These are phyloP conservation scores for Tineola bisselliella DNA, from an alignment of 2,888 invertebrate species.

Conservation along the genomic window DNA sequence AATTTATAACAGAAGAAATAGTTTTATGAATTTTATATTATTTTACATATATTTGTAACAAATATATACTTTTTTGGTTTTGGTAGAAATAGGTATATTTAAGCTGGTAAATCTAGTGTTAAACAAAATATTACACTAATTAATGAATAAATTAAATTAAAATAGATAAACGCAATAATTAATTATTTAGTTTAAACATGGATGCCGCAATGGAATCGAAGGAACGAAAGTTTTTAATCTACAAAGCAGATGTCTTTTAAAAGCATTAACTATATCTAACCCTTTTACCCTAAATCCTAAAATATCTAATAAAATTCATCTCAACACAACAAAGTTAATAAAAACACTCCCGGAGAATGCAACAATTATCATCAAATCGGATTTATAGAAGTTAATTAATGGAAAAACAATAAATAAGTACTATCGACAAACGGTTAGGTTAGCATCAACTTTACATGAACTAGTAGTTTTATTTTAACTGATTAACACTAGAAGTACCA, in stretches of 20 bases:
- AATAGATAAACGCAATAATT: too few species aligned
- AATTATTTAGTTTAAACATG: neutral
- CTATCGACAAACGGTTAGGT: too few species aligned
- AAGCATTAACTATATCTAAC: slow-evolving; percentile 11
- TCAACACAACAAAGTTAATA: slow-evolving; percentile 8
- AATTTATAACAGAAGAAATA: too few species aligned
- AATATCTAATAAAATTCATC: slow-evolving; percentile 8
- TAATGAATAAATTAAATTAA: too few species aligned
- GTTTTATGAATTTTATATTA: too few species aligned
- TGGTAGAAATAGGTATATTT: too few species aligned
- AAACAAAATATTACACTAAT: neutral
- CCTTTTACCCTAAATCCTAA: slow-evolving; percentile 2
- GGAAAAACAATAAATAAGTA: neutral
- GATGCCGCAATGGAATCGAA: neutral
- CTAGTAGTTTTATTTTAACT: too few species aligned
- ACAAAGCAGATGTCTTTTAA: slow-evolving; percentile 15
- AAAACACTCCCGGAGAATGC: neutral
- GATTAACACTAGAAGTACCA: too few species aligned
- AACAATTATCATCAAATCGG: neutral
- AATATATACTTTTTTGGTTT: too few species aligned
- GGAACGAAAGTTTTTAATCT: slow-evolving; percentile 4
- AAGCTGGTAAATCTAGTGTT: too few species aligned
- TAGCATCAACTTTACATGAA: too few species aligned
- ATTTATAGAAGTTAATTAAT: neutral
- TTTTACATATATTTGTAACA: too few species aligned